Base-by-base conservation (phyloP, 1,140 invertebrate genomes). In the Calycopis cecrops region DNA sequence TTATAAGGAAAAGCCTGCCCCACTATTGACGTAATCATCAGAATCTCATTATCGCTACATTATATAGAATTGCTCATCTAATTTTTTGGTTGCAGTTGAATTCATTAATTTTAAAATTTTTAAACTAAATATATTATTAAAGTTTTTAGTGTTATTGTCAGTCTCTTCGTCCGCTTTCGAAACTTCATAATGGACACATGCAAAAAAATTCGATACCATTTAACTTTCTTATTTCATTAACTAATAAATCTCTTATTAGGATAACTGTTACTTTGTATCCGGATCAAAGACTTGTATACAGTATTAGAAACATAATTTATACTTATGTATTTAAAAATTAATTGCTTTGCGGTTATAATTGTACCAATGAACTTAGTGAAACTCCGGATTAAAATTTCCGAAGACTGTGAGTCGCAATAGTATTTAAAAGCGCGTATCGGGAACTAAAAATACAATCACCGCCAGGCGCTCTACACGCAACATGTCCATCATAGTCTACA, bases 301-400 rank as follows among this genome's bases (percentile, higher is more conserved):
- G 38, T n/a, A 40, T 14, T 40, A 14, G n/a, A 14, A 40, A 12
- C 38, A 40, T 7, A 40, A 40, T 40, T 40, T 40, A 16, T 40
- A 14, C 38, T 14, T 14, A 11, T 28, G 21, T 3, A 28, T 0
- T 14, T 1, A 40, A 40, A 14, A 44, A 44, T 16, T 44, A 16
- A 44, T 44, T 17, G 40, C n/a, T 16, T 44, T 17, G 38, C 11
- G 40, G 12, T 44, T 14, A 6, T 8, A 44, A 44, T 16, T 44
- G 40, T 44, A 44, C 40, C 40, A 6, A 16, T 44, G 40, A 44
- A 44, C 40, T 17, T 44, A 4, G 40, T 44, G 40, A 44, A 44
- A 44, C 40, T 16, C n/a, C 40, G 14, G 40, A 44, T 44, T 17
- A 44, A 44, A 44, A 14, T 40, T 16, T 14, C 38, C 38, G 38